Percentiles rank a stretch among this genome's conserved stretches.
Evolutionary conservation across 2,113 vertebrate genomes (phyloP).

Genomic region (Tursiops truncatus): DNA sequence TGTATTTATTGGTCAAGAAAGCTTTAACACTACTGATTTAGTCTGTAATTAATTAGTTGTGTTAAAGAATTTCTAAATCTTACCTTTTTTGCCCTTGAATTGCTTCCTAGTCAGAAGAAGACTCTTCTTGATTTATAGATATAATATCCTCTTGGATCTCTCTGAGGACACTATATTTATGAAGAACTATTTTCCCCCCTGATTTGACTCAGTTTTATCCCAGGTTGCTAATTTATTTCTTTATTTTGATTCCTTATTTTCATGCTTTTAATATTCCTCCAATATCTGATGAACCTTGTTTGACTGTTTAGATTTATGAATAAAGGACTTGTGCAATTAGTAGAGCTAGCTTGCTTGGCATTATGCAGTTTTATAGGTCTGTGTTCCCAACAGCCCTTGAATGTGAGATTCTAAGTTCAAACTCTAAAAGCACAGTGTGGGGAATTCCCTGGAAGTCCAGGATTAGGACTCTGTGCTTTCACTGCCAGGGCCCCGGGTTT

Average conservation of each 20-base stretch:
- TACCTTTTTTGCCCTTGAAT: neutral
- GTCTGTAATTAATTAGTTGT: neutral
- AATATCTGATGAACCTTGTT: neutral
- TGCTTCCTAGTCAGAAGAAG: neutral
- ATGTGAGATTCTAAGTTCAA: neutral
- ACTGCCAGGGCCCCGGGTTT: neutral
- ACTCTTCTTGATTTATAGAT: neutral
- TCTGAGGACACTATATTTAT: constrained; percentile 36
- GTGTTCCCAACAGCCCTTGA: neutral
- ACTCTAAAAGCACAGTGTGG: neutral
- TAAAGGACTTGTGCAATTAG: neutral
- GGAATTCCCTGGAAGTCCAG: neutral
- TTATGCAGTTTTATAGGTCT: neutral
- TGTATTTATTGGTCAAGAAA: neutral
- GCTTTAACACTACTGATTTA: neutral
- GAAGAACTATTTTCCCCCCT: neutral
- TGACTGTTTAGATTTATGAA: neutral
- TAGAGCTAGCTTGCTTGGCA: neutral
- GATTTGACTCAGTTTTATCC: neutral
- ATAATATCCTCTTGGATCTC: neutral
- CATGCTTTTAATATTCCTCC: neutral
- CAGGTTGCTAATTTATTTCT: neutral
- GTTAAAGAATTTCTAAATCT: neutral
- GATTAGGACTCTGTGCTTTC: neutral
- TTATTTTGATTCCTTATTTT: neutral